Evolutionary conservation across 30 jellyfish, hydroid and myxozoan genomes (phyloP).

Genomic region (Cassiopea andromeda): DNA sequence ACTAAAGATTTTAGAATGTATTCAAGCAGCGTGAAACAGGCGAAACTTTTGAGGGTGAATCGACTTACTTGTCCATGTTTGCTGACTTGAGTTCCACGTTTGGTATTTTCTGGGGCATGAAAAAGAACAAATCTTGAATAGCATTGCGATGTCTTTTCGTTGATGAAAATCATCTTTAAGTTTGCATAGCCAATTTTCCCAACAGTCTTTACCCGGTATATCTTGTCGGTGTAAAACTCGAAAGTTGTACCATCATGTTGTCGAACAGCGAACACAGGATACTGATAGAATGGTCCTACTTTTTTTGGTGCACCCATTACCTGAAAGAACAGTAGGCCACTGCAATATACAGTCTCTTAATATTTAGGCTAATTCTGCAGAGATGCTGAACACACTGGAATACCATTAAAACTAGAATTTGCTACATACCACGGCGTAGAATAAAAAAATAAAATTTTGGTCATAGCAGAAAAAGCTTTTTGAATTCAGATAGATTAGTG

Average conservation of each 20-base stretch:
- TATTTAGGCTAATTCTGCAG: not conserved
- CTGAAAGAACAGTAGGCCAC: not conserved
- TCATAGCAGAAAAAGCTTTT: no score
- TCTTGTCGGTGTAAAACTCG: slow-evolving; percentile 23
- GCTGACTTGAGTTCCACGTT: slow-evolving; percentile 17
- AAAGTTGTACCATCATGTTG: not conserved
- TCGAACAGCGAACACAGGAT: slow-evolving; percentile 8
- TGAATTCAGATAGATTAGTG: no score
- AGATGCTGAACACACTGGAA: not conserved
- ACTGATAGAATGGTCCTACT: slow-evolving; percentile 47
- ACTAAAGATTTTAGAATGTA: no score
- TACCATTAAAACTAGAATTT: no score
- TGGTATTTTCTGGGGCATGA: slow-evolving; percentile 49
- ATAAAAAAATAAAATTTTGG: no score
- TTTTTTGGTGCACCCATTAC: slow-evolving; percentile 32
- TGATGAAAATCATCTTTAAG: slow-evolving; percentile 33
- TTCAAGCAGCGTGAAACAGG: no score
- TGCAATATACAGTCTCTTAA: not conserved
- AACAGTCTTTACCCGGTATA: slow-evolving; percentile 36
- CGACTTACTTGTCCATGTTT: slow-evolving; percentile 43
- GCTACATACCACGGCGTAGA: no score
- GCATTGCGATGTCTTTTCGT: slow-evolving; percentile 46
- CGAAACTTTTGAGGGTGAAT: no score
- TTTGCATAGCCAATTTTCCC: slow-evolving; percentile 40
- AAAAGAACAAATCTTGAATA: slow-evolving; percentile 32